phyloP scores from a whole-genome alignment of 2,888 invertebrate species.

The Germaria angustata region DNA sequence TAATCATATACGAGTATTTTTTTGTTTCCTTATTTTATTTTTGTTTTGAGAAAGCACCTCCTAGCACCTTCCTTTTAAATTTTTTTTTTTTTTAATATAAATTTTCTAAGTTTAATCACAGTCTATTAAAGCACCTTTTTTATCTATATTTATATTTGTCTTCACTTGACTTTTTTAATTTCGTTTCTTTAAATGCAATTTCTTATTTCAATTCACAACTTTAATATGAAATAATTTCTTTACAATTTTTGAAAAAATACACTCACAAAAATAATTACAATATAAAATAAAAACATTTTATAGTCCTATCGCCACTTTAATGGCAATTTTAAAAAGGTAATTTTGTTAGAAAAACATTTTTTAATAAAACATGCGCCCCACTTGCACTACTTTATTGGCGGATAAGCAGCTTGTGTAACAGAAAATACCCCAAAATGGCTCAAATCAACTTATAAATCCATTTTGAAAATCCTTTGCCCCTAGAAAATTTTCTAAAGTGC shows the following conservation, averaged over 20 bases:
- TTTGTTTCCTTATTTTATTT: constrained; percentile 13
- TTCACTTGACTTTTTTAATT: constrained; percentile 61
- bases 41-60: constrained; percentile 40
- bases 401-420: constrained; percentile 57
- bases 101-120: constrained; percentile 61
- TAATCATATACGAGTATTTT: not conserved
- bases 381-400: constrained; percentile 38
- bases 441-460: not conserved
- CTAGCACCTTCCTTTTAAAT: constrained; percentile 44
- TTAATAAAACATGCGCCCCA: not conserved
- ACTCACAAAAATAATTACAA: constrained; percentile 1
- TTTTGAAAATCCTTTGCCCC: not conserved
- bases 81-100: constrained; percentile 30
- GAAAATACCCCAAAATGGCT: not conserved
- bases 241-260: constrained; percentile 34
- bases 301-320: constrained; percentile 97
- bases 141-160: constrained; percentile 74
- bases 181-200: constrained; percentile 46
- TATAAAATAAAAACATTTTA: constrained; percentile 22
- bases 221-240: constrained; percentile 46
- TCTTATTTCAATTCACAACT: constrained; percentile 41
- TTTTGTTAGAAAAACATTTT: constrained; percentile 76
- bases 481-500: not conserved
- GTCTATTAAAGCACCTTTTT: constrained; percentile 77
- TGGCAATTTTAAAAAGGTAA: constrained; percentile 97